Evolutionary conservation across 2,888 invertebrate genomes (phyloP).

Genomic region (Lasioglossum lativentre): DNA sequence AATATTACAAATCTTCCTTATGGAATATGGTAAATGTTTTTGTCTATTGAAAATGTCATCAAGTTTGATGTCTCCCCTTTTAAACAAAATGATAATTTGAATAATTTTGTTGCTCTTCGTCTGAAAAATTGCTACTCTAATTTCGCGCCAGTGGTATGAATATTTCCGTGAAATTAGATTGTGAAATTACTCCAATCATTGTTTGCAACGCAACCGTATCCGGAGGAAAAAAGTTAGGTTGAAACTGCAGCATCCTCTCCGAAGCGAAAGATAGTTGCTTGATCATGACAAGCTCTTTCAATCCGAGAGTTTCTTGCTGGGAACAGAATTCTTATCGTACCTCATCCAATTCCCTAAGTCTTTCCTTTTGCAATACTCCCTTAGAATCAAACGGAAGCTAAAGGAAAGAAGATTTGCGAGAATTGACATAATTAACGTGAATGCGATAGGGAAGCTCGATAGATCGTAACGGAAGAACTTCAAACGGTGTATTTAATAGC

Average conservation of each 20-base stretch:
- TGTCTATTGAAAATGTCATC: too few species aligned
- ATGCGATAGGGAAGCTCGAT: background rate
- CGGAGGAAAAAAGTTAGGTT: background rate
- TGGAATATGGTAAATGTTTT: too few species aligned
- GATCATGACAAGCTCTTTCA: conserved; percentile 9
- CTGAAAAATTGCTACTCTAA: background rate
- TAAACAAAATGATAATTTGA: too few species aligned
- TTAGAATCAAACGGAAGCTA: background rate
- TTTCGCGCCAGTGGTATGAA: background rate
- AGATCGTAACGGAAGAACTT: background rate
- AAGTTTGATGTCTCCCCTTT: too few species aligned
- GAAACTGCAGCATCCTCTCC: background rate
- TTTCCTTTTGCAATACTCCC: background rate
- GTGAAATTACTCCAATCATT: background rate
- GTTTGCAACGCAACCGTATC: background rate
- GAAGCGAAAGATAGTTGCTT: conserved; percentile 2
- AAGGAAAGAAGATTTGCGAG: background rate
- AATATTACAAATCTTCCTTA: too few species aligned
- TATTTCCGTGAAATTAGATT: background rate
- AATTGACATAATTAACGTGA: background rate
- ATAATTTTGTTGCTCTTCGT: background rate
- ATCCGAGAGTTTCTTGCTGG: background rate
- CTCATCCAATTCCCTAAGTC: conserved; percentile 9
- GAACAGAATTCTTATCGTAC: conserved; percentile 3
- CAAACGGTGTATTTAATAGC: background rate